Base-by-base conservation (phyloP, 2,888 invertebrate genomes). In the Escarpia spicata region DNA sequence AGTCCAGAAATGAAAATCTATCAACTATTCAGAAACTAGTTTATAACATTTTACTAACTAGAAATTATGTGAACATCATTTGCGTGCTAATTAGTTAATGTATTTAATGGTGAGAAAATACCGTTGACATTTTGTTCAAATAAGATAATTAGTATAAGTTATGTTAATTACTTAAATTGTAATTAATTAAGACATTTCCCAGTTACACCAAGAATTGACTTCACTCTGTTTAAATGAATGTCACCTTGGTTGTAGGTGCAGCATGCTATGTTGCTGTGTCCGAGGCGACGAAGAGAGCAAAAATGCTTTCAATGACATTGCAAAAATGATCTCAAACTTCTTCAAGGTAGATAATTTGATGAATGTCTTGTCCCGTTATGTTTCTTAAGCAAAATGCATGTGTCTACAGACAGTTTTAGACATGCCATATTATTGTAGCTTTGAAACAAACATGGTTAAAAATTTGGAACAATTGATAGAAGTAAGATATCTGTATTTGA, bases 261-360 rank as follows among this genome's bases (percentile, higher is more conserved):
- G 92, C n/a, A 43, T 94, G n/a, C 44, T 94, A 3, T 96, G 96
- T 93, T 96, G 96, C 93, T 96, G 96, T 95, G 94, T 95, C 52
- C 94, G 94, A 12, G 93, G 94, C 93, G 95, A 96, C 94, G 95
- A 96, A 92, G 94, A 95, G 90, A 96, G 95, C 89, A 94, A 94
- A 89, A 94, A 95, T 93, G 96, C 96, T n/a, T 96, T 96, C 93
- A 95, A 94, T 92, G 96, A 96, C 92, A 96, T 97, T 96, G 91
- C 97, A 97, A 98, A 97, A 94, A 97, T 98, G 12, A 97, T 98
- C 93, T 98, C 98, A 95, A 97, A 98, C 3, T 97, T 98, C 93
- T 98, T 98, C 96, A 97, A 95, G 95, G 96, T 96, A 94, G 58
- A 19, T 52, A 37, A 12, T 15, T 15, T 91, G 26, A 12, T 37